Percentiles rank a stretch among this genome's conserved stretches.
Conservation (phyloP, 2,797 vertebrate genomes). For the Forpus xanthops region DNA sequence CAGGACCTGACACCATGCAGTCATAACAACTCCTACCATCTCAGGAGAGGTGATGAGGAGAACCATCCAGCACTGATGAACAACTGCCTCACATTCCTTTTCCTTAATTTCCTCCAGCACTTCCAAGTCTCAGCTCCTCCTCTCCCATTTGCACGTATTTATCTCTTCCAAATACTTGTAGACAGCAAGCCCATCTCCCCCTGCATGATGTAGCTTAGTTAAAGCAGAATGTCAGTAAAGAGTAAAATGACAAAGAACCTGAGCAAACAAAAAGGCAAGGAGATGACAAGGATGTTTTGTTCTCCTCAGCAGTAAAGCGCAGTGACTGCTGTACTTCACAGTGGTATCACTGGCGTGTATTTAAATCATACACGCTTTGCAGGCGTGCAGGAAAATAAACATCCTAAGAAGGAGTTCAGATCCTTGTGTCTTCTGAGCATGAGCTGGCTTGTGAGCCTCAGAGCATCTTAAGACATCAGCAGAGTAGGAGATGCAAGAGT, state of each 20-base stretch:
- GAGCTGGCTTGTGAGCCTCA: background rate
- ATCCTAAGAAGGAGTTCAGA: too few species aligned
- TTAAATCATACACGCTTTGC: background rate
- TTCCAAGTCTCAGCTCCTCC: background rate
- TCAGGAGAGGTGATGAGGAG: background rate
- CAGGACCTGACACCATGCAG: rapidly evolving
- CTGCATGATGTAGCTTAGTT: background rate
- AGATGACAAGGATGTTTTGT: rapidly evolving
- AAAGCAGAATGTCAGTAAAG: too few species aligned
- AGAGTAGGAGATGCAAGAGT: background rate
- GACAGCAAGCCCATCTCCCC: background rate
- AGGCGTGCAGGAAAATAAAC: background rate
- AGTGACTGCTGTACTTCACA: background rate
- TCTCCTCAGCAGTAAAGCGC: background rate
- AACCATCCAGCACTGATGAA: background rate
- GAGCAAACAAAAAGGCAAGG: background rate
- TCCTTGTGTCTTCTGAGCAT: rapidly evolving
- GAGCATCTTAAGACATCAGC: background rate
- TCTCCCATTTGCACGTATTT: background rate
- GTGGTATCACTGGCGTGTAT: background rate
- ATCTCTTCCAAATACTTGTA: background rate
- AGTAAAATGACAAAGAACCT: background rate
- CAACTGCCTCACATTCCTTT: background rate
- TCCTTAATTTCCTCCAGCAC: background rate
- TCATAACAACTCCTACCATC: background rate